Conservation (phyloP, 30 jellyfish, hydroid and myxozoan species). For the Mastigias papua region DNA sequence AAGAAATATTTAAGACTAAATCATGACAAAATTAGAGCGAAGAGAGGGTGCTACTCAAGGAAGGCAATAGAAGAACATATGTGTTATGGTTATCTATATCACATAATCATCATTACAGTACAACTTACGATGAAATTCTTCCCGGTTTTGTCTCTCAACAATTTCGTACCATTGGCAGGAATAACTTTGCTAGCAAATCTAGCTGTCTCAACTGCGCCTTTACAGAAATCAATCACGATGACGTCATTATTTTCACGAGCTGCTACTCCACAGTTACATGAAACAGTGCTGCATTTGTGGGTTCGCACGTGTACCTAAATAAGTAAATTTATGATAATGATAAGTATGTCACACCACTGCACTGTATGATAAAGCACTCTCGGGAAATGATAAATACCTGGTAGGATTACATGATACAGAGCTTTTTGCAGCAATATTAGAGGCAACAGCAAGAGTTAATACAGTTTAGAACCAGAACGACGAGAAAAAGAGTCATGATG, state of each 20-base stretch:
- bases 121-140: conserved; percentile 40
- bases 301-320: conserved; percentile 62
- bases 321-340: neutral
- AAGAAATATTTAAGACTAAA: too few species aligned
- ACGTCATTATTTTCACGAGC: conserved; percentile 66
- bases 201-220: conserved; percentile 44
- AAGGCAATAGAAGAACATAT: neutral
- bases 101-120: neutral
- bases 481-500: too few species aligned
- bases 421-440: neutral
- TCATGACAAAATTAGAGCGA: too few species aligned
- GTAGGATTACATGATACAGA: neutral
- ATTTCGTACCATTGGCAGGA: conserved; percentile 23
- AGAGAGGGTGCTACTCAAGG: neutral
- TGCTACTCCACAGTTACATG: conserved; percentile 71
- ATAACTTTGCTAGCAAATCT: conserved; percentile 22
- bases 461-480: neutral
- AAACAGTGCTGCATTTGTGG: conserved; percentile 43
- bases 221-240: conserved; percentile 53
- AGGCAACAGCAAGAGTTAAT: neutral
- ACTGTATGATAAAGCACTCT: neutral
- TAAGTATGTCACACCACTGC: neutral
- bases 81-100: neutral
- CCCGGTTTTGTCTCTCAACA: conserved; percentile 28
- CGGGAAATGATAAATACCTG: neutral